Base-by-base conservation (phyloP, 2,888 invertebrate species). In the Hypsopygia costalis region DNA sequence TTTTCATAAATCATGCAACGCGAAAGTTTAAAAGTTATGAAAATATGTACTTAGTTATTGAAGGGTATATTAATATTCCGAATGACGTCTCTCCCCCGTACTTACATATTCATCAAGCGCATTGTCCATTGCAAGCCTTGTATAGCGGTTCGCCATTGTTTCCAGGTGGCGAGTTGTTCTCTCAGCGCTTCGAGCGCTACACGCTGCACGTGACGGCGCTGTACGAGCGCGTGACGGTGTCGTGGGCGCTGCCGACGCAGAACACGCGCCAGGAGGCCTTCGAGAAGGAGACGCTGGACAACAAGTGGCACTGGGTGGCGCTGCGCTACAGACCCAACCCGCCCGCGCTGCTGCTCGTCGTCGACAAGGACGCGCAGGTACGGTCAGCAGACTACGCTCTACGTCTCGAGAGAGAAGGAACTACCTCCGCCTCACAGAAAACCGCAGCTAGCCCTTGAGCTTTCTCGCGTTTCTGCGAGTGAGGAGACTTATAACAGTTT, bases 271-370 rank as follows among this genome's bases (percentile, higher is more conserved):
- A 94, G 69, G 92, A 93, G 34, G 91, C 90, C 45, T 85, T 95
- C 43, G 88, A 89, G 38, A 92, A 92, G 44, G 91, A 92, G 64
- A 91, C 94, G 51, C 88, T 95, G 43, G 93, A 96, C 86, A 96
- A 96, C 81, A 91, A 89, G 62, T 96, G 96, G 96, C 95, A 96
- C 79, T 93, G 91, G 65, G 92, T 94, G 38, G 92, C 92, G 66
- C 77, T 94, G 34, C 85, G 91, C 36, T 93, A 93, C 74, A 64
- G 75, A 47, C 79, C 81, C 49, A 75, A 70, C 50, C 86, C 87
- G 46, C 87, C 86, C 39, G 72, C 81, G 33, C 54, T 87, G 51
- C 62, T 81, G 54, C 72, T 88, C 0, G 79, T 82, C 45, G 78
- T 88, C 33, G 87, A 88, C 54, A 68, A 66, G 28, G 81, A 85